phyloP scores from a whole-genome alignment of 1,140 invertebrate species.

The Hyphantria cunea region DNA sequence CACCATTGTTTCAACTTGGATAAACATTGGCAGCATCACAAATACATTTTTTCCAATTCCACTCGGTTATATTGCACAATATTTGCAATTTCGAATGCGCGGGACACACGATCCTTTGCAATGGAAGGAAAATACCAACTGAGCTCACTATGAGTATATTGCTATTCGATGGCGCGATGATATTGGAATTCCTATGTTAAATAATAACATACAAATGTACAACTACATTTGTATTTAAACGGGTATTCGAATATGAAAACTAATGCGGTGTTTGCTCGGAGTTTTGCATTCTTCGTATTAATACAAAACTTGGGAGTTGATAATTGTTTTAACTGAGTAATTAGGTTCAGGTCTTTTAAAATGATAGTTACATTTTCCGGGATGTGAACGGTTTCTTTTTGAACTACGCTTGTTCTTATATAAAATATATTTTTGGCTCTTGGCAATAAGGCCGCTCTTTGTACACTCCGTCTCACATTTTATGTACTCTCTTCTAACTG shows the following conservation, averaged over 20 bases:
- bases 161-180: constrained; percentile 51
- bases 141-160: constrained; percentile 61
- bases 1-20: constrained; percentile 2
- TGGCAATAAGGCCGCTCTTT: too few relatives aligned
- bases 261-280: background rate
- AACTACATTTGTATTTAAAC: constrained; percentile 9
- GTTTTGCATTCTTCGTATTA: background rate
- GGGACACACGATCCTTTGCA: constrained; percentile 47
- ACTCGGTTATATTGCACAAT: constrained; percentile 55
- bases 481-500: too few relatives aligned
- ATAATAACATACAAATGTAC: constrained; percentile 37
- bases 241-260: background rate
- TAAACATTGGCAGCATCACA: constrained; percentile 23
- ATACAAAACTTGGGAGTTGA: too few relatives aligned
- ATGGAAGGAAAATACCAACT: constrained; percentile 61
- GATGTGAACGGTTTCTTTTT: too few relatives aligned
- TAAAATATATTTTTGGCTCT: too few relatives aligned
- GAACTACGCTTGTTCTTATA: too few relatives aligned
- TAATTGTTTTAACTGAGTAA: too few relatives aligned
- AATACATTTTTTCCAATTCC: constrained; percentile 31
- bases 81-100: constrained; percentile 62
- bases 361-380: too few relatives aligned
- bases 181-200: constrained; percentile 62
- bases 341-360: too few relatives aligned
- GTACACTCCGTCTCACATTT: too few relatives aligned